A percentile compares a stretch with the other conserved stretches of the same genome.
These are phyloP conservation scores for Busseola fusca DNA, from an alignment of 2,888 invertebrate species.

Conservation along the genomic window DNA sequence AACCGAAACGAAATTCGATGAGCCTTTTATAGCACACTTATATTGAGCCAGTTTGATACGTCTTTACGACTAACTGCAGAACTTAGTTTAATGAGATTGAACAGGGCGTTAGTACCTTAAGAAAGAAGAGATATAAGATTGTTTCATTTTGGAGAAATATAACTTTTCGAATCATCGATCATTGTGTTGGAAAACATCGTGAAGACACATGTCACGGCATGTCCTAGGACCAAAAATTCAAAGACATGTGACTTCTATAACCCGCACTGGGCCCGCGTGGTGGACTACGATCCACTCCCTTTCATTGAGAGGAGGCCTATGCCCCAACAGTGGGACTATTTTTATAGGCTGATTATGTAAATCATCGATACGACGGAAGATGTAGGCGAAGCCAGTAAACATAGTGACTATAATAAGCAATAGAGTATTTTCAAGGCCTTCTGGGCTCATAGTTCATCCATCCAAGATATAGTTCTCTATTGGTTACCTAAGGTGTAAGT, in stretches of 20 bases:
- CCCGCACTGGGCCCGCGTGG: no score
- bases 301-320: background rate
- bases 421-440: constrained; percentile 4
- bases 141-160: background rate
- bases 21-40: background rate
- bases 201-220: no score
- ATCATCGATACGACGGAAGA: background rate
- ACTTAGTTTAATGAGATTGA: background rate
- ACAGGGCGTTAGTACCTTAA: background rate
- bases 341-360: background rate
- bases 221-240: no score
- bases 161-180: background rate
- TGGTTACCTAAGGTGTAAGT: constrained; percentile 22
- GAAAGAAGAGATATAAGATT: background rate
- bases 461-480: constrained; percentile 31
- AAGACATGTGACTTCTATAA: no score
- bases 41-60: background rate
- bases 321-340: background rate
- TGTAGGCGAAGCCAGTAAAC: background rate
- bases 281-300: no score
- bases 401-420: background rate
- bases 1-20: background rate
- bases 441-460: constrained; percentile 11
- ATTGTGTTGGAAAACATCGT: no score
- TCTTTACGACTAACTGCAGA: background rate